These are phyloP conservation scores for Ectropis grisescens DNA, from an alignment of 1,140 invertebrate species.

Conservation along the genomic window DNA sequence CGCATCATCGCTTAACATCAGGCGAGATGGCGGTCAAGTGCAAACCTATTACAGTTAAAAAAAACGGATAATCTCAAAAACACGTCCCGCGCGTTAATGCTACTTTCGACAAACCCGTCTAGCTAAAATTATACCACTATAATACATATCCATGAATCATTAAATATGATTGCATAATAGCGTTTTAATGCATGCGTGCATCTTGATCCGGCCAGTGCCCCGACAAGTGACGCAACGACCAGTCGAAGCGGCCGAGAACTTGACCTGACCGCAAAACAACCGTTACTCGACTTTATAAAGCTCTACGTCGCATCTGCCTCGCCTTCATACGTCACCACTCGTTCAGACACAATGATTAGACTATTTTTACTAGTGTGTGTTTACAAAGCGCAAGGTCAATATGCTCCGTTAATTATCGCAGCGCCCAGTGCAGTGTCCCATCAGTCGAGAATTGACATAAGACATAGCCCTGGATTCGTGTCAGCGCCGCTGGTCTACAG, in stretches of 20 bases:
- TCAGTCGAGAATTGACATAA: conserved; percentile 48
- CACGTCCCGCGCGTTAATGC: too few species aligned
- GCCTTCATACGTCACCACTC: conserved; percentile 11
- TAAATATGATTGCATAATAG: neutral
- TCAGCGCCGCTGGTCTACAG: conserved; percentile 31
- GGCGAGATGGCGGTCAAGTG: too few species aligned
- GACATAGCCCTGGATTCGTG: conserved; percentile 23
- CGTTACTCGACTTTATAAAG: conserved; percentile 45
- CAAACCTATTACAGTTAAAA: too few species aligned
- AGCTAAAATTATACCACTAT: too few species aligned
- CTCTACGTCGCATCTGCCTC: conserved; percentile 21
- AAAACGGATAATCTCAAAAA: too few species aligned
- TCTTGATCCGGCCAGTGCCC: conserved; percentile 42
- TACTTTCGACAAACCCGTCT: too few species aligned
- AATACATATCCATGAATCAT: neutral
- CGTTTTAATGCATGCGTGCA: conserved; percentile 9
- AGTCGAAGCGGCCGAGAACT: conserved; percentile 42
- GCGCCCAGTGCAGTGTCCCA: conserved; percentile 47
- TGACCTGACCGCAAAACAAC: conserved; percentile 37
- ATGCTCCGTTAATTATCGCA: conserved; percentile 37
- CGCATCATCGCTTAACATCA: too few species aligned
- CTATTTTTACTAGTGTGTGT: conserved; percentile 24
- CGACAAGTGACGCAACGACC: conserved; percentile 38
- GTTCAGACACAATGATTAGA: conserved; percentile 30
- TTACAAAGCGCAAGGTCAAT: conserved; percentile 17